A percentile compares a stretch with the other conserved stretches of the same genome.
phyloP scores from a whole-genome alignment of 2,888 invertebrate species.

The Drosophila kuntzei region DNA sequence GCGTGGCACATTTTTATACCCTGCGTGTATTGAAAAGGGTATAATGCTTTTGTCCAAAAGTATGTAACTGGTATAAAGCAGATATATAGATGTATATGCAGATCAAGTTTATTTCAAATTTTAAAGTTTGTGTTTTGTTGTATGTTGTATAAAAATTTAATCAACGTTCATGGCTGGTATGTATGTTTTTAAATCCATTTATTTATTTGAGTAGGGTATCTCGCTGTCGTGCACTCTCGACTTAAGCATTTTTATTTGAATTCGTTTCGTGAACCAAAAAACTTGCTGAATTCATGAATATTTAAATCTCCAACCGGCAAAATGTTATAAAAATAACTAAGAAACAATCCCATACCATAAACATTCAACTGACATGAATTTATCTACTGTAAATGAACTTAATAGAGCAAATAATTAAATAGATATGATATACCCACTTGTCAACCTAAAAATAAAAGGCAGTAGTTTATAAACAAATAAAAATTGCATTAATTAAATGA shows the following conservation, averaged over 20 bases:
- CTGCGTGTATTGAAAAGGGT: background rate
- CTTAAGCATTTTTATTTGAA: background rate
- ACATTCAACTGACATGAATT: constrained; percentile 29
- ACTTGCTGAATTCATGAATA: constrained; percentile 53
- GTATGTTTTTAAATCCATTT: background rate
- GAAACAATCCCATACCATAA: constrained; percentile 30
- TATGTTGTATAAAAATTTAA: no score
- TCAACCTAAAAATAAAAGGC: constrained; percentile 10
- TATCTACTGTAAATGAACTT: constrained; percentile 16
- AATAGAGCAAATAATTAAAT: constrained; percentile 30
- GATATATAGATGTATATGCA: no score
- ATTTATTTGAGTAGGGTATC: background rate
- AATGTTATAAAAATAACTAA: constrained; percentile 22
- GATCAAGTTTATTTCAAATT: background rate
- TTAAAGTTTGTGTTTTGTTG: no score
- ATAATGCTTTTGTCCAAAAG: background rate
- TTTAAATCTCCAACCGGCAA: constrained; percentile 39
- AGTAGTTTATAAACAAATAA: constrained; percentile 31
- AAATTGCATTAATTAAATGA: constrained; percentile 26
- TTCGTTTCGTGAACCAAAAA: constrained; percentile 10
- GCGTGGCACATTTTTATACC: constrained; percentile 37
- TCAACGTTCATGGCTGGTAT: no score
- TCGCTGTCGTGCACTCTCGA: no score
- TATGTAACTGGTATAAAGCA: background rate
- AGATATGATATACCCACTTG: constrained; percentile 14